Base-by-base conservation (phyloP, 2,888 invertebrate genomes). In the Lasioglossum calceatum region DNA sequence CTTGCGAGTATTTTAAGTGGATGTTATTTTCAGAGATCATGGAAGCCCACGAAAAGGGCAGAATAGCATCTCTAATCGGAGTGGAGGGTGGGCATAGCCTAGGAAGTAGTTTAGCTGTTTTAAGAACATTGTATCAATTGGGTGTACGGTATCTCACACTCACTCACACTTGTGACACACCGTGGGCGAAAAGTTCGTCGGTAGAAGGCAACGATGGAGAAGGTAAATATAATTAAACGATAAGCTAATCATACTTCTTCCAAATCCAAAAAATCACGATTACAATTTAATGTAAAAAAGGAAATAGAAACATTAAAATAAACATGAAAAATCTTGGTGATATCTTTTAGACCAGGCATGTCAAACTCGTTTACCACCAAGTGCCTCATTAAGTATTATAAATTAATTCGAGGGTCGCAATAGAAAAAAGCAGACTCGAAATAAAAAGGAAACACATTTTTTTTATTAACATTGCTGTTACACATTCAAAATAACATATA, bases 51-150 rank as follows among this genome's bases (percentile, higher is more conserved):
- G 87, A 91, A n/a, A 93, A 91, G 64, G 98, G 98, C 36, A 97
- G 97, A 91, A 97, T 99, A 92, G 98, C 98, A 64, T 98, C 98
- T 85, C 96, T 99, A 92, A 98, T 99, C 89, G 98, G 98, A 19
- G 97, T 99, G 73, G 99, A 99, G 96, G 98, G 99, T 32, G 99
- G 99, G 1, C 99, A 99, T 95, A 97, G 98, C 58, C 97, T 99
- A 84, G 98, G 98, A 87, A 98, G 98, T 94, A 98, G 98, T 80
- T 96, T 99, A 92, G 98, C 98, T 7, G 98, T 98, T 77, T 96
- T 99, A 88, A 96, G 99, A 85, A 98, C 98, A 91, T 97, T 98
- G 95, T 98, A 99, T 95, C 97, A 98, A 87, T 96, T 99, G 79
- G 99, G 99, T 73, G 98, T 98, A 79, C 96, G 97, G 64, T 98